These are phyloP conservation scores for Littorina saxatilis DNA, from an alignment of 1,140 invertebrate genomes.

Conservation along the genomic window DNA sequence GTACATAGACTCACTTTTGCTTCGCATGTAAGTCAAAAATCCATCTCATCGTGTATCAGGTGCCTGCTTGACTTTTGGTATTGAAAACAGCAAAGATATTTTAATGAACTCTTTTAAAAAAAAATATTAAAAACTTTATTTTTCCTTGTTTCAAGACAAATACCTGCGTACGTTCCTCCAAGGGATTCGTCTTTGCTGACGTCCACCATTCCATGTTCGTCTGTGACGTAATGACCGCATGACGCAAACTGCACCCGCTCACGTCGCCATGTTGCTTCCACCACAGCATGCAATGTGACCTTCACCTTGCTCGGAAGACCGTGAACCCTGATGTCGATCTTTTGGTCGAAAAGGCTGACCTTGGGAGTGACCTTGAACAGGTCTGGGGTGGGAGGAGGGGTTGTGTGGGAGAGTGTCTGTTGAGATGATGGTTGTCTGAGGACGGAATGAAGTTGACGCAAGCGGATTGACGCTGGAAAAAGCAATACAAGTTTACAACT, in stretches of 20 bases:
- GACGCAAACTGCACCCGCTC: constrained; percentile 37
- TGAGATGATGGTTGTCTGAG: too few relatives aligned
- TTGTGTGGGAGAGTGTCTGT: too few relatives aligned
- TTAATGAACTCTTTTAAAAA: not conserved
- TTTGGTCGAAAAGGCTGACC: constrained; percentile 18
- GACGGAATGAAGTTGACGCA: too few relatives aligned
- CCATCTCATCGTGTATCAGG: not conserved
- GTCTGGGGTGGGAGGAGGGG: too few relatives aligned
- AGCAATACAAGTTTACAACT: too few relatives aligned
- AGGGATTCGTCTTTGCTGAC: constrained; percentile 26
- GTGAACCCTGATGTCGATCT: constrained; percentile 5
- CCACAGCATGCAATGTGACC: not conserved
- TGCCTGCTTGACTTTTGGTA: not conserved
- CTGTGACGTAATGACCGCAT: constrained; percentile 38
- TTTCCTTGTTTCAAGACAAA: not conserved
- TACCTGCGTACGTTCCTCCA: constrained; percentile 51
- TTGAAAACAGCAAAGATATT: not conserved
- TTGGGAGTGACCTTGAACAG: not conserved
- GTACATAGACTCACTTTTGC: too few relatives aligned
- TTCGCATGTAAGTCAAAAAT: too few relatives aligned
- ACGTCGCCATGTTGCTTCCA: not conserved
- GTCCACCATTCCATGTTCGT: constrained; percentile 35
- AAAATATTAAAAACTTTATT: not conserved
- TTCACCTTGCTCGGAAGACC: constrained; percentile 9
- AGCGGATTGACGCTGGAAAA: too few relatives aligned